These are phyloP conservation scores for Rhinogobio ventralis DNA, from an alignment of 2,797 vertebrate genomes.

Conservation along the genomic window DNA sequence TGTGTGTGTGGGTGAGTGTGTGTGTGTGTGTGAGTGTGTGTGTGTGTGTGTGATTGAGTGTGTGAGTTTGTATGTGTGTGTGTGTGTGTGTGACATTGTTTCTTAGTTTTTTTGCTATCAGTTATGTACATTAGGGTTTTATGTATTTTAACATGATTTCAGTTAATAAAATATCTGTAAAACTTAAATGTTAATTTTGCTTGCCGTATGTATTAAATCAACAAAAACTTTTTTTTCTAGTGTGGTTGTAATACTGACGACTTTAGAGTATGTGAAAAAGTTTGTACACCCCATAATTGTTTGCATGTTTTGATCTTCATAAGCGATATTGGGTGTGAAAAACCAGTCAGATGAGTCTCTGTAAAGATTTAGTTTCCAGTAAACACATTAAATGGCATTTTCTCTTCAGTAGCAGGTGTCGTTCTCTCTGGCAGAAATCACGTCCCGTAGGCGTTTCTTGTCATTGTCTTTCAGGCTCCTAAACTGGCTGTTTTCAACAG, in stretches of 20 bases:
- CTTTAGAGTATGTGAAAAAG: background rate
- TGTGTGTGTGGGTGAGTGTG: no score
- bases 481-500: background rate
- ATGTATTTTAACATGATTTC: background rate
- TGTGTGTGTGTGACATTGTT: no score
- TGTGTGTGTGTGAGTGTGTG: no score
- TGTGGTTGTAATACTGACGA: background rate
- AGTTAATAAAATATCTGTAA: no score
- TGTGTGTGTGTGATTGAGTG: no score
- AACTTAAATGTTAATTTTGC: no score
- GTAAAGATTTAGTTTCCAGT: background rate
- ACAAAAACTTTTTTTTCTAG: background rate
- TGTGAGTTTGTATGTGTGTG: no score
- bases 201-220: no score
- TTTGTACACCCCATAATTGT: background rate
- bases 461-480: slow-evolving; percentile 27
- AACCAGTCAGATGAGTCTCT: background rate
- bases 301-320: background rate
- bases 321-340: background rate
- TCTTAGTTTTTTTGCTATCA: no score
- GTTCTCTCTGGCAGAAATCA: slow-evolving; percentile 14
- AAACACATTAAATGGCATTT: background rate
- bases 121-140: background rate
- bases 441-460: slow-evolving; percentile 9
- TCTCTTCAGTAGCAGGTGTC: slow-evolving; percentile 30